Percentiles rank a stretch among this genome's conserved stretches.
phyloP scores from a whole-genome alignment of 2,113 vertebrate species.

The Xiphophorus couchianus region DNA sequence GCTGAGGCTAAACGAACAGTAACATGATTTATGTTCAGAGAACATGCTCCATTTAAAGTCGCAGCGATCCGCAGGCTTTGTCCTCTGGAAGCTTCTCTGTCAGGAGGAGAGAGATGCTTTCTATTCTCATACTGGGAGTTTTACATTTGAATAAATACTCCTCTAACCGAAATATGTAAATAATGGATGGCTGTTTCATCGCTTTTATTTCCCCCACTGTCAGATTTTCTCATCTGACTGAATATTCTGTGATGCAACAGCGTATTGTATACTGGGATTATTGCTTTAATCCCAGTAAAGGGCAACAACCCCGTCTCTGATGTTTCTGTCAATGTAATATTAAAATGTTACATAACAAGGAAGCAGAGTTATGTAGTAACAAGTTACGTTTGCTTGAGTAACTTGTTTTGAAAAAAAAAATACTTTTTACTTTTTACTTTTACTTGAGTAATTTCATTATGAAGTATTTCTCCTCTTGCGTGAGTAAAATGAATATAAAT shows the following conservation, averaged over 20 bases:
- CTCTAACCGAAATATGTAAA: neutral
- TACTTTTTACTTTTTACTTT: no score
- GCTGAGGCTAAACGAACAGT: slow-evolving; percentile 54
- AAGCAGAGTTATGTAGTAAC: no score
- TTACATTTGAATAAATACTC: neutral
- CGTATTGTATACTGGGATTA: slow-evolving; percentile 37
- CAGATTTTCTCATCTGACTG: slow-evolving; percentile 23
- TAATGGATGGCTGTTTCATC: neutral
- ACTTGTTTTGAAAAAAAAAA: no score
- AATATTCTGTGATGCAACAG: slow-evolving; percentile 55
- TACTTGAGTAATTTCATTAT: no score
- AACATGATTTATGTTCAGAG: slow-evolving; percentile 65
- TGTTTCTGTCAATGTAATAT: slow-evolving; percentile 37
- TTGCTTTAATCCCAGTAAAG: slow-evolving; percentile 52
- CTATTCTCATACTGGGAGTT: slow-evolving; percentile 5
- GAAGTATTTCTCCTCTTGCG: no score
- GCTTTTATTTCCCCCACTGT: slow-evolving; percentile 11
- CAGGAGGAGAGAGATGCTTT: slow-evolving; percentile 24
- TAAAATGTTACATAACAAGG: slow-evolving; percentile 60
- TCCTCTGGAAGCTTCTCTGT: slow-evolving; percentile 43
- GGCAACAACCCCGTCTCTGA: slow-evolving; percentile 5
- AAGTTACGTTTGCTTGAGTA: no score
- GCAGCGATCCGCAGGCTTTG: slow-evolving; percentile 53
- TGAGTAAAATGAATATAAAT: no score
- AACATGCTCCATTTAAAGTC: slow-evolving; percentile 55